Conservation (phyloP, 37 sponge, comb jelly and placozoan genomes). For the Agelas oroides region DNA sequence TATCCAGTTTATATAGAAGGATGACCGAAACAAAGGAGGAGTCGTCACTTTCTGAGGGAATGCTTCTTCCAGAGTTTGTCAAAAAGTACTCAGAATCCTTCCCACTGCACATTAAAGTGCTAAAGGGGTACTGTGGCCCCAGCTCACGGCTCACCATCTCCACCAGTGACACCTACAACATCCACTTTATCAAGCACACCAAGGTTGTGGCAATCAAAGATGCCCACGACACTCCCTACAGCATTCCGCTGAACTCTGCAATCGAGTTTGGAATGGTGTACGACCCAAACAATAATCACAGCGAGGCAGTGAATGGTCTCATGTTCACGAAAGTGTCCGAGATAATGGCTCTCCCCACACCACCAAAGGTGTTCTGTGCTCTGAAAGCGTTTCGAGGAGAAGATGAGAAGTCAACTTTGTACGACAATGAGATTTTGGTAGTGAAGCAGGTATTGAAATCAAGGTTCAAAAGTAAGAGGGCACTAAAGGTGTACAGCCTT, state of each 20-base stretch:
- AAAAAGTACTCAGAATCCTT: neutral
- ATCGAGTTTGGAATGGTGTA: constrained; percentile 39
- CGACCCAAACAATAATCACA: neutral
- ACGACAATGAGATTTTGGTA: constrained; percentile 20
- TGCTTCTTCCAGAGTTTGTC: neutral
- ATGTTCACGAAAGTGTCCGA: constrained; percentile 17
- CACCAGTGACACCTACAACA: constrained; percentile 25
- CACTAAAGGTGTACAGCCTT: neutral
- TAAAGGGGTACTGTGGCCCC: constrained; percentile 30
- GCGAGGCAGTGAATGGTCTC: neutral
- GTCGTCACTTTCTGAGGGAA: neutral
- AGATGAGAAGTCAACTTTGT: constrained; percentile 25
- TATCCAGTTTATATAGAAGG: neutral
- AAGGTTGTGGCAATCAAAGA: constrained; percentile 14
- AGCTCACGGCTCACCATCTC: constrained; percentile 21
- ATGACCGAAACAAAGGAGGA: too few relatives aligned
- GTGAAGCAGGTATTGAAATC: neutral
- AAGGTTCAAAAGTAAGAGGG: constrained; percentile 4
- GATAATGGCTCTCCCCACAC: neutral
- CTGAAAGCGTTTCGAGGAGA: constrained; percentile 8
- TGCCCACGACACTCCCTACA: constrained; percentile 6
- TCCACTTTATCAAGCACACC: constrained; percentile 41
- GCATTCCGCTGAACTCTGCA: constrained; percentile 40
- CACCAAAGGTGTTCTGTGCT: constrained; percentile 35
- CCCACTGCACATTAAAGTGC: constrained; percentile 11